Percentiles rank a stretch among this genome's conserved stretches.
Evolutionary conservation across 1,140 invertebrate species (phyloP).

Genomic region (Probaryconus sp.): DNA sequence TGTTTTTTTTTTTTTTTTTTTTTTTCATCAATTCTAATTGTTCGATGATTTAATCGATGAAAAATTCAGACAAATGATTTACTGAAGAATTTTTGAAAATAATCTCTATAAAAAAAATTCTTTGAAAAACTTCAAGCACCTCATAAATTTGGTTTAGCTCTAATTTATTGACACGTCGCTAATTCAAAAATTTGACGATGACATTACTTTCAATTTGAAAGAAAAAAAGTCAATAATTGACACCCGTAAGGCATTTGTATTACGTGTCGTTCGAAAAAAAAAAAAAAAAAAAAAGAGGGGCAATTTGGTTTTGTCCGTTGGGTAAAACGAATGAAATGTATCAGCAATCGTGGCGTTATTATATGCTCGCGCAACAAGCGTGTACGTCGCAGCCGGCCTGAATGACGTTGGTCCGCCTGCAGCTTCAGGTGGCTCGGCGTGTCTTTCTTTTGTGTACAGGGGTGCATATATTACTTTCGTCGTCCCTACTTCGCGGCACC

Average conservation of each 20-base stretch:
- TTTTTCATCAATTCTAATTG: too few relatives aligned
- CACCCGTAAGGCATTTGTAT: slow-evolving; percentile 35
- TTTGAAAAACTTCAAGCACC: too few relatives aligned
- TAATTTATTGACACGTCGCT: too few relatives aligned
- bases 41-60: too few relatives aligned
- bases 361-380: slow-evolving; percentile 57
- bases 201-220: too few relatives aligned
- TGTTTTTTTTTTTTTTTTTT: too few relatives aligned
- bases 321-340: slow-evolving; percentile 60
- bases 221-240: slow-evolving; percentile 37
- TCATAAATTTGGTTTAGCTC: too few relatives aligned
- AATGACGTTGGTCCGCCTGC: slow-evolving; percentile 64
- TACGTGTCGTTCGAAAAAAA: slow-evolving; percentile 3
- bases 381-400: slow-evolving; percentile 60
- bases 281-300: slow-evolving; percentile 7
- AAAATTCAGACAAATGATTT: too few relatives aligned
- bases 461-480: slow-evolving; percentile 65
- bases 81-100: too few relatives aligned
- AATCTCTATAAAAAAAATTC: too few relatives aligned
- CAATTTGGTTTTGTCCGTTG: slow-evolving; percentile 54
- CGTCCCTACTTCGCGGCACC: slow-evolving; percentile 61
- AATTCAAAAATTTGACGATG: too few relatives aligned
- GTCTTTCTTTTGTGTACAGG: slow-evolving; percentile 63
- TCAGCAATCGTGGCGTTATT: slow-evolving; percentile 61
- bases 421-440: slow-evolving; percentile 65